Evolutionary conservation across 2,888 invertebrate species (phyloP).

Genomic region (Apotomis turbidana): DNA sequence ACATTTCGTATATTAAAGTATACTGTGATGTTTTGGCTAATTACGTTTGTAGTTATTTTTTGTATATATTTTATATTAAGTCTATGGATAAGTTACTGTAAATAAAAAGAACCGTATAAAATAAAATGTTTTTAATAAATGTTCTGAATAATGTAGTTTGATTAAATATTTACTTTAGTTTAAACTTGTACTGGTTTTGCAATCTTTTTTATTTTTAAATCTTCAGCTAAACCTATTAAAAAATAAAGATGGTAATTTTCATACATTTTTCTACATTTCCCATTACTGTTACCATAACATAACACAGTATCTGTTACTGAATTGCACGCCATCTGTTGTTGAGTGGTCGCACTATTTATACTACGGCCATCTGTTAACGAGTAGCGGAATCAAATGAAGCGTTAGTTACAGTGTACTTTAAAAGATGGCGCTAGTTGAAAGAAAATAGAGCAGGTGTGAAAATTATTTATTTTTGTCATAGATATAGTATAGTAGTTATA

Average conservation of each 20-base stretch:
- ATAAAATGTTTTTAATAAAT: neutral
- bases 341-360: neutral
- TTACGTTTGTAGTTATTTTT: neutral
- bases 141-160: neutral
- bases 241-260: too few species aligned
- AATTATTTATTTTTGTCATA: too few species aligned
- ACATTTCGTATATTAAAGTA: slow-evolving; percentile 20
- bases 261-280: too few species aligned
- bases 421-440: slow-evolving; percentile 6
- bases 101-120: neutral
- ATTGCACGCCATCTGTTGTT: neutral
- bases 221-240: too few species aligned
- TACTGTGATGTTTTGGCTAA: slow-evolving; percentile 15
- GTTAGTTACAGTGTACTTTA: neutral
- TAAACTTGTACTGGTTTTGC: too few species aligned
- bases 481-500: too few species aligned
- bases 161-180: neutral
- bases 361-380: slow-evolving; percentile 7
- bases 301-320: too few species aligned
- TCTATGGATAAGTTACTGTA: neutral
- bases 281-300: too few species aligned
- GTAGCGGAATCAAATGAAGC: neutral
- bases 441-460: too few species aligned
- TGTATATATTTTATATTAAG: neutral
- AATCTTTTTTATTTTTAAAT: too few species aligned